Evolutionary conservation across 2,797 vertebrate genomes (phyloP).

Genomic region (Leuciscus waleckii): DNA sequence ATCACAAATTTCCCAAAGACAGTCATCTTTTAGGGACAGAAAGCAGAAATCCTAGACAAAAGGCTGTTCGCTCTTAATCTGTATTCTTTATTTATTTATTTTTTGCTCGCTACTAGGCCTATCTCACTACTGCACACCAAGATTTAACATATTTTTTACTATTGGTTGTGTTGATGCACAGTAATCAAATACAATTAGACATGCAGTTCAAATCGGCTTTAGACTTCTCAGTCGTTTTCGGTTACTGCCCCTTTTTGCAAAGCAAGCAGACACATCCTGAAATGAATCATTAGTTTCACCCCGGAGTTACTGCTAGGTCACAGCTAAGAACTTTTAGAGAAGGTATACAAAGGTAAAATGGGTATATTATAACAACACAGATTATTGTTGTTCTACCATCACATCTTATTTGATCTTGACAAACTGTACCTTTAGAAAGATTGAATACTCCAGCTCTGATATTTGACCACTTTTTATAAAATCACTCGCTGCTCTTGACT

Average conservation of each 20-base stretch:
- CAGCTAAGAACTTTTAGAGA: slow-evolving; percentile 24
- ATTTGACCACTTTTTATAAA: no score
- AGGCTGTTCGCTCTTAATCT: slow-evolving; percentile 3
- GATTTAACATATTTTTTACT: slow-evolving; percentile 50
- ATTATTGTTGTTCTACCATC: not conserved
- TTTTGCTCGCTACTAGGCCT: not conserved
- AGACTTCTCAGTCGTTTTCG: slow-evolving; percentile 48
- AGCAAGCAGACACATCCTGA: slow-evolving; percentile 61
- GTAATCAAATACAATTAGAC: slow-evolving; percentile 66
- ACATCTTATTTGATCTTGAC: not conserved
- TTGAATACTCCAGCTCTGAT: no score
- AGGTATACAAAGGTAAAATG: not conserved
- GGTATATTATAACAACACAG: not conserved
- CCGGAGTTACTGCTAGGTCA: slow-evolving; percentile 55
- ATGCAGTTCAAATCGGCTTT: slow-evolving; percentile 39
- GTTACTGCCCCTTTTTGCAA: slow-evolving; percentile 46
- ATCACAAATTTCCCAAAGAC: slow-evolving; percentile 17
- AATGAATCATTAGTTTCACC: slow-evolving; percentile 43
- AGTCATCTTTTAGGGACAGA: slow-evolving; percentile 30
- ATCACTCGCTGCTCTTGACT: no score
- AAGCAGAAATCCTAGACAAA: slow-evolving; percentile 9
- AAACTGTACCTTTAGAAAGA: not conserved
- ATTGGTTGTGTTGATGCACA: slow-evolving; percentile 55
- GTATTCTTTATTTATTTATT: not conserved
- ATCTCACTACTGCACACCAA: not conserved